phyloP scores from a whole-genome alignment of 2,113 vertebrate species.

The Apeltes quadracus region DNA sequence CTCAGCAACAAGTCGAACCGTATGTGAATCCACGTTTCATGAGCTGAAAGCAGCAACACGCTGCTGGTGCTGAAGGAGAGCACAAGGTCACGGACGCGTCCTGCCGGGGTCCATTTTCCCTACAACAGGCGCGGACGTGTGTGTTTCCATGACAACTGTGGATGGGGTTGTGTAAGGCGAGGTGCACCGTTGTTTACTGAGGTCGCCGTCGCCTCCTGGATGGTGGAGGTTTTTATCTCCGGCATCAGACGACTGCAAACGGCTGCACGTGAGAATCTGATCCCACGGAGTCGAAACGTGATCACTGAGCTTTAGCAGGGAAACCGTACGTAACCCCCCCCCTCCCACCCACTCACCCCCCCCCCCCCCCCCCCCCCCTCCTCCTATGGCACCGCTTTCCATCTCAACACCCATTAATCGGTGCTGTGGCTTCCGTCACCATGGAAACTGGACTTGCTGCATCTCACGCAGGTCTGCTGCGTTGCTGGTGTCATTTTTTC shows the following conservation, averaged over 20 bases:
- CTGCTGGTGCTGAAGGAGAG: conserved; percentile 53
- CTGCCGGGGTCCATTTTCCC: conserved; percentile 39
- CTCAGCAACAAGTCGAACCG: conserved; percentile 53
- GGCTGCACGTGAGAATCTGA: background rate
- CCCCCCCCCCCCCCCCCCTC: conserved; percentile 28
- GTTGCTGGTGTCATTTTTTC: background rate
- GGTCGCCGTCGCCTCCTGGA: conserved; percentile 32
- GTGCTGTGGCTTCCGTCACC: conserved; percentile 80
- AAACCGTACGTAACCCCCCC: conserved; percentile 22
- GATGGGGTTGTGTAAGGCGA: conserved; percentile 55
- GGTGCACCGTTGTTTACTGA: conserved; percentile 32
- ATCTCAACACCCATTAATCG: conserved; percentile 74
- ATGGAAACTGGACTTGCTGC: conserved; percentile 83
- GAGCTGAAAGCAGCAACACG: background rate
- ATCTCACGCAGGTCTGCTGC: conserved; percentile 64
- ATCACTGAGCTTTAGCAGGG: too few species aligned
- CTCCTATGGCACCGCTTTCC: conserved; percentile 55
- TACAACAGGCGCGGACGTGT: conserved; percentile 41
- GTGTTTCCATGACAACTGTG: conserved; percentile 69
- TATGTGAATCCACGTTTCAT: background rate
- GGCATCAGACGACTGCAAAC: background rate
- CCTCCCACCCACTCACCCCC: conserved; percentile 30
- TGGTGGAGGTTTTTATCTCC: background rate
- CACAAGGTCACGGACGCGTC: conserved; percentile 56
- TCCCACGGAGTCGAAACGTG: too few species aligned